Conservation (phyloP, 2,113 vertebrate species). For the Argyrosomus japonicus region DNA sequence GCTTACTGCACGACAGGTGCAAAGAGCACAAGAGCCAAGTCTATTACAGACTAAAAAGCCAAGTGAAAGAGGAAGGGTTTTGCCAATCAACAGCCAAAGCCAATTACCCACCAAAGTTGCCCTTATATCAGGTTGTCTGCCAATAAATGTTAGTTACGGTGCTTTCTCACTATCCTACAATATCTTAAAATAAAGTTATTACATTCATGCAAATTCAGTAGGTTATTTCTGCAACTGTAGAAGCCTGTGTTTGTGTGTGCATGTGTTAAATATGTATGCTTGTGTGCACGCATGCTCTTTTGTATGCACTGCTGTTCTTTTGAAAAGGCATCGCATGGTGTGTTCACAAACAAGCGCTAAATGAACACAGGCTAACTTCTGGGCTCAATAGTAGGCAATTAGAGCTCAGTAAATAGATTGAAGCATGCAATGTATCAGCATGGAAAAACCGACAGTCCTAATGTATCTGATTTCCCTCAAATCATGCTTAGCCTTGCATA, state of each 20-base stretch:
- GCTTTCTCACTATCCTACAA: background rate
- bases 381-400: conserved; percentile 51
- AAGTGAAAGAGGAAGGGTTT: conserved; percentile 35
- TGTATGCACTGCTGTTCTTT: conserved; percentile 26
- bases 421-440: conserved; percentile 23
- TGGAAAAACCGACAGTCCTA: conserved; percentile 6
- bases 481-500: conserved; percentile 26
- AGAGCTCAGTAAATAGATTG: conserved; percentile 34
- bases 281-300: conserved; percentile 9
- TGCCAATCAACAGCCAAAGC: conserved; percentile 49
- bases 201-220: conserved; percentile 14
- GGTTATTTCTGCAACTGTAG: background rate
- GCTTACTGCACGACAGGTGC: conserved; percentile 69
- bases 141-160: conserved; percentile 39
- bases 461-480: conserved; percentile 20
- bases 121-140: conserved; percentile 30
- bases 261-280: conserved; percentile 33
- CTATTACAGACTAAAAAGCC: conserved; percentile 47
- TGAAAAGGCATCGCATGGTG: conserved; percentile 22
- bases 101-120: conserved; percentile 52
- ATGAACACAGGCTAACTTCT: conserved; percentile 43
- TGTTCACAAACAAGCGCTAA: conserved; percentile 45
- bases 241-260: conserved; percentile 16
- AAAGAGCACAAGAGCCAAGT: conserved; percentile 62
- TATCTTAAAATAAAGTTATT: background rate